Base-by-base conservation (phyloP, 2,797 vertebrate genomes). In the Spinibarbus caldwelli region DNA sequence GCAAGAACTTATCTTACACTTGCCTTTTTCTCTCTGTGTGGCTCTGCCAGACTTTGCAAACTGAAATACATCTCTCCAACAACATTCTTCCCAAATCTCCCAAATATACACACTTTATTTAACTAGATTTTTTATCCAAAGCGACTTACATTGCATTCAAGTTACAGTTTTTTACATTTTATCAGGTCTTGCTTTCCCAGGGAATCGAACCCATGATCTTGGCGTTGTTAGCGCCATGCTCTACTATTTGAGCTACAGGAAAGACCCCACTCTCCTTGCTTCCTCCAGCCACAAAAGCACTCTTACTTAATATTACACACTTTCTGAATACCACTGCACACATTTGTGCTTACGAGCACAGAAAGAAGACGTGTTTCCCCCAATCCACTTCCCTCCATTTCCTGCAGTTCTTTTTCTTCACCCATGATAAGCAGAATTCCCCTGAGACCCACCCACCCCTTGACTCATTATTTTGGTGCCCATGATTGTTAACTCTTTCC, bases 401-500 rank as follows among this genome's bases (percentile, higher is more conserved):
- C 93, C 92, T 92, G 87, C 87, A 64, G 89, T 89, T 89, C 81
- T 78, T 89, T 73, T 87, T 90, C 91, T 88, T 91, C 89, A 84
- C 90, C 88, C 62, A 57, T 85, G 90, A 94, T 93, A 93, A 93
- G 93, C 87, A 91, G 88, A 85, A 91, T 87, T 91, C 91, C 89
- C 83, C 67, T 47, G 90, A 85, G 91, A 91, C 92, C 92, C 92
- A 89, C 91, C 91, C 92, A 89, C 43, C 73, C 82, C 82, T 87
- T 80, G 19, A 83, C 49, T 88, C 76, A 80, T 90, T 92, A 91
- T 92, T 93, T 90, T 89, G 86, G 79, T 88, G 88, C 86, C 78
- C 84, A 80, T 90, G 73, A 92, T 93, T 93, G 92, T 95, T 93
- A 93, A 94, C 93, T 86, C 92, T 88, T 95, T 95, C 93, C 93